Evolutionary conservation across 2,888 invertebrate species (phyloP).

Genomic region (Dryobota labecula): DNA sequence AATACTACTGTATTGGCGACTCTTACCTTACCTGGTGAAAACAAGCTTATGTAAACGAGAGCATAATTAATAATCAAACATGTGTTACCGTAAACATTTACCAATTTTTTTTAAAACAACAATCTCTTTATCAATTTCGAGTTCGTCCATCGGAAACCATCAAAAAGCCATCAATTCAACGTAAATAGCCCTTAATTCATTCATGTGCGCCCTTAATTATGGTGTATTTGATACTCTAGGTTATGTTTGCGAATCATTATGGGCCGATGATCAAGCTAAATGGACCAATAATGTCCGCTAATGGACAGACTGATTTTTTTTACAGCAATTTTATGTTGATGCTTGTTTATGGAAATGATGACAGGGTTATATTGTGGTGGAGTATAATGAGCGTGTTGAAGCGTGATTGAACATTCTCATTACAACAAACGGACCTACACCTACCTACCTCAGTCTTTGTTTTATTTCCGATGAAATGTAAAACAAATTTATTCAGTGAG

Average conservation of each 20-base stretch:
- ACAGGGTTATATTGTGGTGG: neutral
- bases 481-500: too few relatives aligned
- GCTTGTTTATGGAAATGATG: slow-evolving; percentile 6
- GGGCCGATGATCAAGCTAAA: slow-evolving; percentile 40
- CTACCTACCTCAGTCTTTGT: neutral
- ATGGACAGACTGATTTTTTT: slow-evolving; percentile 20
- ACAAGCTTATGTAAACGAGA: neutral
- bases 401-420: neutral
- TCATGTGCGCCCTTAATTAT: slow-evolving; percentile 56
- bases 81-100: slow-evolving; percentile 11
- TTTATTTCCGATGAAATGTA: neutral
- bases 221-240: slow-evolving; percentile 46
- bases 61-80: slow-evolving; percentile 7
- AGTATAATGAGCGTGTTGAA: neutral
- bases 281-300: slow-evolving; percentile 23
- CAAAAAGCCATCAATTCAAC: slow-evolving; percentile 58
- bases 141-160: slow-evolving; percentile 54
- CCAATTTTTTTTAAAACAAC: slow-evolving; percentile 15
- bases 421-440: neutral
- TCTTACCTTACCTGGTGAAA: too few relatives aligned
- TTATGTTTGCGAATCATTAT: slow-evolving; percentile 56
- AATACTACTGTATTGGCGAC: too few relatives aligned
- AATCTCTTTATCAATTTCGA: neutral
- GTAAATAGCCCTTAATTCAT: slow-evolving; percentile 33
- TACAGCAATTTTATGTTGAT: slow-evolving; percentile 24